A percentile compares a stretch with the other conserved stretches of the same genome.
These are phyloP conservation scores for Grammatotria lemairii DNA, from an alignment of 2,113 vertebrate genomes.

Conservation along the genomic window DNA sequence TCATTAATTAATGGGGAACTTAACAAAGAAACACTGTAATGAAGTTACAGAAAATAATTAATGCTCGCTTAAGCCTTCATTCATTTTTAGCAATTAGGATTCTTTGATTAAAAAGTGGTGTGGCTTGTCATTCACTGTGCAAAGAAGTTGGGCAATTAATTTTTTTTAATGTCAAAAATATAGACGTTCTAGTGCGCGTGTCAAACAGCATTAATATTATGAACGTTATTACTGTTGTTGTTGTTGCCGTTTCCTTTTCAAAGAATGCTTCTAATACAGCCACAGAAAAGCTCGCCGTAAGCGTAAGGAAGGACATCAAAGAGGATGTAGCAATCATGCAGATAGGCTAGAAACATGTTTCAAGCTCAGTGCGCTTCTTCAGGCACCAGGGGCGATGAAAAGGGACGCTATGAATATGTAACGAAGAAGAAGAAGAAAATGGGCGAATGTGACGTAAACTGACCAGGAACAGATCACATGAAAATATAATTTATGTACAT, in stretches of 20 bases:
- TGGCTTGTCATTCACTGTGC: not conserved
- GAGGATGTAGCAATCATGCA: not conserved
- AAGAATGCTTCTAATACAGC: not conserved
- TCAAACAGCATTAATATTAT: not conserved
- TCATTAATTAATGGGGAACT: slow-evolving; percentile 1
- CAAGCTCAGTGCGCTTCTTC: not conserved
- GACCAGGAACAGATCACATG: not conserved
- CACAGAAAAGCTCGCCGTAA: not conserved
- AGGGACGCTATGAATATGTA: not conserved
- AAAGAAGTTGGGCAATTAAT: not conserved
- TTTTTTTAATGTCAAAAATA: not conserved
- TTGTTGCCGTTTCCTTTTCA: not conserved
- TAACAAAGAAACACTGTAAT: not conserved
- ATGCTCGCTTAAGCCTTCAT: not conserved
- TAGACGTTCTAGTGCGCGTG: not conserved
- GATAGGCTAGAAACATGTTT: not conserved
- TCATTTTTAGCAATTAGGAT: not conserved
- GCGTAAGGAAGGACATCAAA: not conserved
- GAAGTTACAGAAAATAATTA: slow-evolving; percentile 9
- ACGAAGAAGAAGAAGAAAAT: not conserved
- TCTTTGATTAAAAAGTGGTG: not conserved
- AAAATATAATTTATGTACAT: not conserved
- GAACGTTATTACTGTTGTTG: not conserved
- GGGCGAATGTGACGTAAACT: not conserved
- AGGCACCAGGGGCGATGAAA: not conserved